Evolutionary conservation across 2,888 invertebrate genomes (phyloP).

Genomic region (Saturnia japonica): DNA sequence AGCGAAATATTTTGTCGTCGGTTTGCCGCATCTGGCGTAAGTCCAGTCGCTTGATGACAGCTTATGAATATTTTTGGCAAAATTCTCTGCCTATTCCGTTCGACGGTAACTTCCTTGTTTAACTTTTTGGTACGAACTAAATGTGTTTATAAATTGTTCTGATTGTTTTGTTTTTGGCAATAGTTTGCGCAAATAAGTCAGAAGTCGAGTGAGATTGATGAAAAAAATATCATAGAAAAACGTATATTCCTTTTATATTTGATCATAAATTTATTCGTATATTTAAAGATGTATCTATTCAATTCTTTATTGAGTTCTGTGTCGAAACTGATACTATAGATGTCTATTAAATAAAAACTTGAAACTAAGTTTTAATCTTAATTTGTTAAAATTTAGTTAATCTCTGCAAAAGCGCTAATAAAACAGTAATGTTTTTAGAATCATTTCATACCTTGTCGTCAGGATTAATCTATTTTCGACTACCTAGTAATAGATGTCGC

Average conservation of each 20-base stretch:
- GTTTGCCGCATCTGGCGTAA: slow-evolving; percentile 76
- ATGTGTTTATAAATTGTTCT: slow-evolving; percentile 33
- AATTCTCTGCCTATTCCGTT: slow-evolving; percentile 67
- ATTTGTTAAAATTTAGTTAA: too few species aligned
- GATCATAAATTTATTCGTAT: background rate
- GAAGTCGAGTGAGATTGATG: background rate
- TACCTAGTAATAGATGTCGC: slow-evolving; percentile 76
- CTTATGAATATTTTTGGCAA: slow-evolving; percentile 81
- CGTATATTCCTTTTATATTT: background rate
- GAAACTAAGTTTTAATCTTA: too few species aligned
- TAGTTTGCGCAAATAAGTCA: background rate
- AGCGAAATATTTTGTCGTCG: slow-evolving; percentile 77
- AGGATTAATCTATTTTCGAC: slow-evolving; percentile 32
- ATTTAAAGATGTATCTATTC: background rate
- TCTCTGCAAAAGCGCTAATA: too few species aligned
- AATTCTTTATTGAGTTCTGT: background rate
- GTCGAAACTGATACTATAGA: too few species aligned
- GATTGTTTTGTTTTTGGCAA: slow-evolving; percentile 1
- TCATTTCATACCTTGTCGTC: background rate
- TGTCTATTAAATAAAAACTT: too few species aligned
- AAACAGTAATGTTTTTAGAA: too few species aligned
- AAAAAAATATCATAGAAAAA: background rate
- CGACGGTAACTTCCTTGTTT: slow-evolving; percentile 60
- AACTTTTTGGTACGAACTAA: slow-evolving; percentile 58
- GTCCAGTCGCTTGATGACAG: slow-evolving; percentile 81